phyloP scores from a whole-genome alignment of 2,888 invertebrate species.

The Epinotia brunnichana region DNA sequence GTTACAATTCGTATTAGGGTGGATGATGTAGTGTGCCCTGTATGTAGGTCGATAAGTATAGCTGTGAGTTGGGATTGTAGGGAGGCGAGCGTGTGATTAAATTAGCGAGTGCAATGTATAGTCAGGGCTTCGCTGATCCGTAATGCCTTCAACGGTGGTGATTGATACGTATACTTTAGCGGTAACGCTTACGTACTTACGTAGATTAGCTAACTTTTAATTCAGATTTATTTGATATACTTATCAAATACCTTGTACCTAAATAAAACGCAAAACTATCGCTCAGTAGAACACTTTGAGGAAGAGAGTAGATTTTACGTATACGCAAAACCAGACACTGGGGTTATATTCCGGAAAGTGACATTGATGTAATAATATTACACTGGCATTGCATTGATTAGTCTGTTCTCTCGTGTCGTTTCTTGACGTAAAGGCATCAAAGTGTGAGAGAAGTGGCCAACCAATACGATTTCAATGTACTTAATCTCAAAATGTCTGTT shows the following conservation, averaged over 20 bases:
- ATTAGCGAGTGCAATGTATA: constrained; percentile 23
- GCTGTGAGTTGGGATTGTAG: not conserved
- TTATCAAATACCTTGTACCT: too few relatives aligned
- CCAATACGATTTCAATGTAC: not conserved
- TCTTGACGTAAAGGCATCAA: not conserved
- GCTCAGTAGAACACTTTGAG: constrained; percentile 2
- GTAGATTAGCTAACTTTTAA: not conserved
- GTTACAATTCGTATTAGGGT: not conserved
- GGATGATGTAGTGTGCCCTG: not conserved
- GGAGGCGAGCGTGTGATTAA: constrained; percentile 20
- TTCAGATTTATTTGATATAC: not conserved
- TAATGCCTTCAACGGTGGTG: constrained; percentile 15
- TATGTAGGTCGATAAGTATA: not conserved
- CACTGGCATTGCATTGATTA: not conserved
- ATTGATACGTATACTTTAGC: constrained; percentile 13
- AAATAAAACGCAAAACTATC: not conserved
- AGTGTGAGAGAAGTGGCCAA: not conserved
- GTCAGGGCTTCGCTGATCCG: constrained; percentile 6
- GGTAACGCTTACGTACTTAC: not conserved
- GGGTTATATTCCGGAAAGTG: not conserved
- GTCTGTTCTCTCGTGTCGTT: not conserved
- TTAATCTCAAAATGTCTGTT: not conserved
- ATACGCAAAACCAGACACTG: constrained; percentile 24
- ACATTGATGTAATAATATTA: not conserved
- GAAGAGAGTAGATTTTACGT: constrained; percentile 8